These are phyloP conservation scores for Dryomyza anilis DNA, from an alignment of 2,888 invertebrate species.

Conservation along the genomic window DNA sequence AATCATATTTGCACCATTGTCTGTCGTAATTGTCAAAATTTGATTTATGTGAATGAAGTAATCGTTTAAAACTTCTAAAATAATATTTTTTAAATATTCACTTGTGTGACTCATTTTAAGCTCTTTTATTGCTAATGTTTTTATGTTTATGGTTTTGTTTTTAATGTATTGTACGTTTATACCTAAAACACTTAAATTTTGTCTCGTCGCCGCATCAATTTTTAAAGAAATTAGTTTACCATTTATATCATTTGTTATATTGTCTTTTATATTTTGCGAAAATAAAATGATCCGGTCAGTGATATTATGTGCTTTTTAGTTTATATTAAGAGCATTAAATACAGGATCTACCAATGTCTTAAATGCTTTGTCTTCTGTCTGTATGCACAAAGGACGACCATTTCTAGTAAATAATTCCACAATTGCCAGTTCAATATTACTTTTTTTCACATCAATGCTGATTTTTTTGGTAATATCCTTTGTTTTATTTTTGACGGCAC, in stretches of 20 bases:
- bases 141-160: no score
- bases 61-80: conserved; percentile 31
- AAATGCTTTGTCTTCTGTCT: conserved; percentile 31
- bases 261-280: conserved; percentile 24
- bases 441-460: conserved; percentile 5
- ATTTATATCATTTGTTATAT: conserved; percentile 27
- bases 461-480: neutral
- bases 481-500: neutral
- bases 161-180: conserved; percentile 33
- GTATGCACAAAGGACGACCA: conserved; percentile 28
- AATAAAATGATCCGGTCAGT: conserved; percentile 27
- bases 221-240: conserved; percentile 33
- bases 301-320: conserved; percentile 30
- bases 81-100: conserved; percentile 30
- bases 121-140: conserved; percentile 34
- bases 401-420: conserved; percentile 35
- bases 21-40: conserved; percentile 33
- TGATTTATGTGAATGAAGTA: conserved; percentile 29
- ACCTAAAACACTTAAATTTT: conserved; percentile 26
- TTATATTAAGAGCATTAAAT: conserved; percentile 28
- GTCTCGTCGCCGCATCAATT: conserved; percentile 32
- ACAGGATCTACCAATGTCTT: conserved; percentile 30
- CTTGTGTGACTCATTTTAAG: conserved; percentile 28
- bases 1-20: conserved; percentile 29
- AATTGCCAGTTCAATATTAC: conserved; percentile 31